Evolutionary conservation across 2,888 invertebrate genomes (phyloP).

Genomic region (Synanthedon myopaeformis): DNA sequence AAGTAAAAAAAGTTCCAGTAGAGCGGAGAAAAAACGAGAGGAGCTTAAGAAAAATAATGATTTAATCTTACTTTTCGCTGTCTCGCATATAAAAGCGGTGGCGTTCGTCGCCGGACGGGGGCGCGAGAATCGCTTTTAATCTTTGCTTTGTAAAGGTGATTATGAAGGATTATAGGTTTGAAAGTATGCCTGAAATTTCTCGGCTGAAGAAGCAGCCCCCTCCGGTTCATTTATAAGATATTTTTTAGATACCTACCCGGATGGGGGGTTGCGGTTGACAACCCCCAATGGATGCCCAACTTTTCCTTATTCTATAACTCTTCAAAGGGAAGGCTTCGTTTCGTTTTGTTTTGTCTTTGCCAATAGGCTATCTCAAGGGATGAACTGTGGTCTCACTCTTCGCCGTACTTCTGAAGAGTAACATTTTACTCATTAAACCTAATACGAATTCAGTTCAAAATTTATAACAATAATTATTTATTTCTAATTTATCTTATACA

Average conservation of each 20-base stretch:
- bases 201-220: constrained; percentile 51
- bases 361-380: constrained; percentile 29
- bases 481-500: no score
- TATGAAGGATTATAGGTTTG: constrained; percentile 72
- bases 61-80: constrained; percentile 70
- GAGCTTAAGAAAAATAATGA: constrained; percentile 72
- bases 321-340: constrained; percentile 61
- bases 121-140: constrained; percentile 70
- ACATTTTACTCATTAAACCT: no score
- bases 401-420: background rate
- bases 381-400: constrained; percentile 29
- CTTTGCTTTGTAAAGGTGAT: constrained; percentile 74
- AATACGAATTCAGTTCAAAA: no score
- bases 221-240: constrained; percentile 56
- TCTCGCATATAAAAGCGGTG: constrained; percentile 66
- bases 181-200: constrained; percentile 69
- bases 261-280: constrained; percentile 53
- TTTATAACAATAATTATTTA: no score
- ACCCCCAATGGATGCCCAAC: constrained; percentile 45
- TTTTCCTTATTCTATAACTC: constrained; percentile 56
- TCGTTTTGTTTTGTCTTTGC: constrained; percentile 46
- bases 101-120: constrained; percentile 26
- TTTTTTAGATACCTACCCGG: constrained; percentile 53
- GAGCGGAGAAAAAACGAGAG: constrained; percentile 60
- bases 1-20: constrained; percentile 57